Base-by-base conservation (phyloP, 2,113 vertebrate species). In the Grantiella picta region DNA sequence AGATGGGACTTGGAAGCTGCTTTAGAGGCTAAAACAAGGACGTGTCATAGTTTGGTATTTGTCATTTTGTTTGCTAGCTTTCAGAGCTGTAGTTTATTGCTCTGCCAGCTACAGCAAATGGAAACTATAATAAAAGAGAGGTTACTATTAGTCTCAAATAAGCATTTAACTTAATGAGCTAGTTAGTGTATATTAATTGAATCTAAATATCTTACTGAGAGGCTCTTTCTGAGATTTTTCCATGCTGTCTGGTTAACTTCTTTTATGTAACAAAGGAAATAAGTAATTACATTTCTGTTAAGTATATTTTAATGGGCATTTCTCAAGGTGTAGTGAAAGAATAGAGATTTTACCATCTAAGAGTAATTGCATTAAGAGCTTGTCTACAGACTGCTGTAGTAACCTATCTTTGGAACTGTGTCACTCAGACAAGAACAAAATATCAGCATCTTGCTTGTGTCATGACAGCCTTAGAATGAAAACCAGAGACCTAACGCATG, bases 211-310 rank as follows among this genome's bases (percentile, higher is more conserved):
- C 72, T 96, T 82, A 82, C 78, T 97, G 93, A 97, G 94, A 95
- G 69, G 38, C 24, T 94, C 44, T 96, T 97, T 95, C 88, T 64
- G 82, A 82, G 56, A 59, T 73, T 96, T 85, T 89, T 96, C 72
- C 60, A 66, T 96, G 29, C 70, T 93, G 96, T 97, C 90, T 98
- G 89, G 85, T 95, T 97, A 96, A 92, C 93, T 97, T 95, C 56
- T 91, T 97, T 97, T 97, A 97, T 96, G 92, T 89, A 69, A 97
- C 93, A 97, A 97, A 97, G 92, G 87, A 86, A 94, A 15, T 96
- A 94, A 97, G 64, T 95, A 96, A 97, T 61, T 96, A 91, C 33
- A 36, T 96, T 96, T 92, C 71, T 95, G 96, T 96, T 97, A 97
- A 96, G 89, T 76, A 82, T 87, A 59, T 97, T 97, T 96, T 96